Base-by-base conservation (phyloP, 2,797 vertebrate genomes). In the Micrastur ruficollis region DNA sequence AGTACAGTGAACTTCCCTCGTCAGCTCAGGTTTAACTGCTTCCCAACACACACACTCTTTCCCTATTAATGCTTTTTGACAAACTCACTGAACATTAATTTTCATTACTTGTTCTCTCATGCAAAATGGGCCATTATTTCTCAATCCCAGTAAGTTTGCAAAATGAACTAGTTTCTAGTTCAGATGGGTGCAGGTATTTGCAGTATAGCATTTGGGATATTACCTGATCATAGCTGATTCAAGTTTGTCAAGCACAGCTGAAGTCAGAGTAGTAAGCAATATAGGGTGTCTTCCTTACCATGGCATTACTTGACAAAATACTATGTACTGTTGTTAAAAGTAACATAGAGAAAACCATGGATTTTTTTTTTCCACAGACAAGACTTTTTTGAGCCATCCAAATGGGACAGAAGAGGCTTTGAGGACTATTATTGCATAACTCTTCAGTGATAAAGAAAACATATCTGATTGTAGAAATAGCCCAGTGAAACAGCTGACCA, bases 1-100 rank as follows among this genome's bases (percentile, higher is more conserved):
- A 84, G 71, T 16, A 36, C 20, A 75, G 47, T 50, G 26, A 95
- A 31, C 38, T 85, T 55, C 82, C 56, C 61, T 79, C 44, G 81
- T 74, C 83, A 93, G 19, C 29, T 72, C 68, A 71, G 34, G 86
- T 95, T 94, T 93, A 96, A 86, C 82, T 83, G 73, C 70, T 95
- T 94, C 86, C 75, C 88, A 66, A 68, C 50, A 53, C n/a, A 89
- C n/a, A 80, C 31, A 53, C 7, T 21, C 44, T 91, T 88, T 82
- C 36, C 87, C 59, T 89, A 26, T 90, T 94, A 95, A 91, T 84
- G 34, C 23, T 72, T 89, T 91, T 79, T 84, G 72, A 94, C 88
- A 95, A 86, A 95, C 86, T 86, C 91, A 86, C 75, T 80, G 93
- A 46, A 83, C 38, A 26, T 93, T 91, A 93, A 85, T 94, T 88